phyloP scores from a whole-genome alignment of 2,797 vertebrate species.

The Scomberomorus guttatus region DNA sequence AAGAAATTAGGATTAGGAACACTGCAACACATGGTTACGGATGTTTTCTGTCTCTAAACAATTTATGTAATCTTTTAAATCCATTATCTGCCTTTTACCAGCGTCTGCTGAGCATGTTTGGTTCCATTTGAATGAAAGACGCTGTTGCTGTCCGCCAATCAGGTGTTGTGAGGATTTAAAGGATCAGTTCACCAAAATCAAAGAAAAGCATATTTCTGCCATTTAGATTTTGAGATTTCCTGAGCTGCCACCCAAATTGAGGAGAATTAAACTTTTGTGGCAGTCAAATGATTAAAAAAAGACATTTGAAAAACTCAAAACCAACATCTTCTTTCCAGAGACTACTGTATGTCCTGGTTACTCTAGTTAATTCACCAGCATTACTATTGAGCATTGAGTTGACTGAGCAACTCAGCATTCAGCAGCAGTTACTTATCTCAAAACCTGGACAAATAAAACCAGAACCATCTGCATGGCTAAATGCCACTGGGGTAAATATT shows the following conservation, averaged over 20 bases:
- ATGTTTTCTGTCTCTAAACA: conserved; percentile 1
- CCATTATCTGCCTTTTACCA: background rate
- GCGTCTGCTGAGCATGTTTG: background rate
- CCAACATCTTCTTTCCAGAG: background rate
- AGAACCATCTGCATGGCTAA: too few species aligned
- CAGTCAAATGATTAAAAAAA: background rate
- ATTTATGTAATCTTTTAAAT: background rate
- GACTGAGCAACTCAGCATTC: too few species aligned
- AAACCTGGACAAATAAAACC: too few species aligned
- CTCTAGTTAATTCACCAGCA: too few species aligned
- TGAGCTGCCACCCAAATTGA: background rate
- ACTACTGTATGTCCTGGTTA: background rate
- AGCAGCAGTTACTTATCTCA: too few species aligned
- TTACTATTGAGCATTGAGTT: too few species aligned
- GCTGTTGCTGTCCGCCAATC: conserved; percentile 19
- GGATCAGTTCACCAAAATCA: background rate
- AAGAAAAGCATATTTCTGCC: background rate
- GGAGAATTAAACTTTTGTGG: background rate
- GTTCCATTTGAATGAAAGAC: background rate
- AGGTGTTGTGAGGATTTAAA: background rate
- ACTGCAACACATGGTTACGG: background rate
- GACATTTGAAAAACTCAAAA: conserved; percentile 6
- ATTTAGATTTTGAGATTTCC: too few species aligned
- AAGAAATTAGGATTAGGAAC: background rate
- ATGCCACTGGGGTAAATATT: too few species aligned